Evolutionary conservation across 2,888 invertebrate species (phyloP).

Genomic region (Dorcus parallelipipedus): DNA sequence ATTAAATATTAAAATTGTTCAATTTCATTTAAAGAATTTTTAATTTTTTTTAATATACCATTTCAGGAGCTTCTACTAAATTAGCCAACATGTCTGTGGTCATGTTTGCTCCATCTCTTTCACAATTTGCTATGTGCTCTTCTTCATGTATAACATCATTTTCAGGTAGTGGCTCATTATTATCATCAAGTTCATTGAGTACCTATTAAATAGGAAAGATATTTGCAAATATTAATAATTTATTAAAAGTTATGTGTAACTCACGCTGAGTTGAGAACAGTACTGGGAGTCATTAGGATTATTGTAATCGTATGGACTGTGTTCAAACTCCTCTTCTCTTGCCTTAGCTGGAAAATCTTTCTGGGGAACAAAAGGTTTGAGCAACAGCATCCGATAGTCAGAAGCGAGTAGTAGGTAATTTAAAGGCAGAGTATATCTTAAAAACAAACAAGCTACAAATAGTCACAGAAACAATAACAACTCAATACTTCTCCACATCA

Average conservation of each 20-base stretch:
- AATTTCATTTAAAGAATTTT: background rate
- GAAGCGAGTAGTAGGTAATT: background rate
- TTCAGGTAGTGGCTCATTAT: background rate
- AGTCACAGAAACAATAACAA: too few relatives aligned
- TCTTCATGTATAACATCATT: background rate
- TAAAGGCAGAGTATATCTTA: slow-evolving; percentile 19
- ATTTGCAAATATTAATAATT: background rate
- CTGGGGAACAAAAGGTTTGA: slow-evolving; percentile 13
- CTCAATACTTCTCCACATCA: too few relatives aligned
- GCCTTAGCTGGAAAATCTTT: slow-evolving; percentile 2
- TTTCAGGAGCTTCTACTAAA: slow-evolving; percentile 7
- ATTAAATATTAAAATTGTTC: slow-evolving; percentile 18
- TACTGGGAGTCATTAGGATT: slow-evolving; percentile 56
- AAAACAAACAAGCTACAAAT: background rate
- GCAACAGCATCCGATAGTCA: slow-evolving; percentile 6
- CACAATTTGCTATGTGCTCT: background rate
- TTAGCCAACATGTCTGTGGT: background rate
- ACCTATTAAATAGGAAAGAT: background rate
- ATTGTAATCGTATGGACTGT: slow-evolving; percentile 52
- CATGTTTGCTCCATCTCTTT: background rate
- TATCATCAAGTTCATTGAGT: background rate
- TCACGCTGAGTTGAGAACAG: slow-evolving; percentile 37
- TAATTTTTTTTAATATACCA: background rate
- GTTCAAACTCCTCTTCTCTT: slow-evolving; percentile 7
- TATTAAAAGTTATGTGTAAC: background rate